Evolutionary conservation across 2,888 invertebrate species (phyloP).

Genomic region (Eledona agricola): DNA sequence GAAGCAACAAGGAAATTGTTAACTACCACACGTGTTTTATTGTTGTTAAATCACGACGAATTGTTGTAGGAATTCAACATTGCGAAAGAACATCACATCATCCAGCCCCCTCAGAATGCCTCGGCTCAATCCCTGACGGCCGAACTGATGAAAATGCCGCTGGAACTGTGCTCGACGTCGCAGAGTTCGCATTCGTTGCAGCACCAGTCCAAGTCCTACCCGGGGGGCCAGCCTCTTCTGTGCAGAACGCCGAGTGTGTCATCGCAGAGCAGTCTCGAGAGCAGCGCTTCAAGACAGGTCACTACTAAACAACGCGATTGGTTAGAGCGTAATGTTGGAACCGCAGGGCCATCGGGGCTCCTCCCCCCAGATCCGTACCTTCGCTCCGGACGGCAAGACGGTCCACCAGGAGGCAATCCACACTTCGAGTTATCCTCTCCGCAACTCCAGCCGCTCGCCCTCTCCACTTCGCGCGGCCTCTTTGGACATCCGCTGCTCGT

Average conservation of each 20-base stretch:
- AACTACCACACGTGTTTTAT: no score
- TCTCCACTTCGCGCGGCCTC: conserved; percentile 83
- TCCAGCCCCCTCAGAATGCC: conserved; percentile 67
- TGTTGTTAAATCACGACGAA: no score
- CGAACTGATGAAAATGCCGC: conserved; percentile 63
- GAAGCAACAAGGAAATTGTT: background rate
- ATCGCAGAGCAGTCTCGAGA: conserved; percentile 84
- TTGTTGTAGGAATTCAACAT: conserved; percentile 71
- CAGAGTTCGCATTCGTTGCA: conserved; percentile 64
- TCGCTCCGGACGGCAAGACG: conserved; percentile 80
- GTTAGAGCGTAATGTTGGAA: background rate
- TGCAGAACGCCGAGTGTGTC: conserved; percentile 83
- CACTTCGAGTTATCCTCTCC: conserved; percentile 57
- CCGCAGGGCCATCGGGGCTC: conserved; percentile 78
- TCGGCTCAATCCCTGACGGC: conserved; percentile 59
- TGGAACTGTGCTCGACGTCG: conserved; percentile 67
- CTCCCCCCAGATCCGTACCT: conserved; percentile 84
- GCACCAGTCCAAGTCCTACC: conserved; percentile 76
- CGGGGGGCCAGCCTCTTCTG: conserved; percentile 68
- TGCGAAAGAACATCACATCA: conserved; percentile 70
- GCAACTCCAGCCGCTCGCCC: conserved; percentile 73
- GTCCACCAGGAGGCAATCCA: conserved; percentile 56
- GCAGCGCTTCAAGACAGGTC: conserved; percentile 66
- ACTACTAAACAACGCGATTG: background rate
- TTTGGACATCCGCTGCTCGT: conserved; percentile 75